These are phyloP conservation scores for Myotis planiceps DNA, from an alignment of 2,797 vertebrate genomes.

Conservation along the genomic window DNA sequence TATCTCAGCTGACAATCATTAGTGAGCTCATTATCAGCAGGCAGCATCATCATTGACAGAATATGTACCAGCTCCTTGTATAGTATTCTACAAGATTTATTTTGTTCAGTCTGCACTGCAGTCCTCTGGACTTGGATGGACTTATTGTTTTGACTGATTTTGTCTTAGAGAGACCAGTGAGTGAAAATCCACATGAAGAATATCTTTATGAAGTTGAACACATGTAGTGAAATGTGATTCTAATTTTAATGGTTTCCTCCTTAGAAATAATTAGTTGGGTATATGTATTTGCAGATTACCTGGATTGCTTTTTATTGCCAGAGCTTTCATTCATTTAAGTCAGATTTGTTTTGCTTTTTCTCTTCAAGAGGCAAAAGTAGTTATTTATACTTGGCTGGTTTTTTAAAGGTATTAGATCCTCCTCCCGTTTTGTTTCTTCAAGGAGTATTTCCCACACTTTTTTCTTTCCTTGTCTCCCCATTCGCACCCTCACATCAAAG, in stretches of 20 bases:
- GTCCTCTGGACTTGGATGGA: not conserved
- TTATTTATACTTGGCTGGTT: not conserved
- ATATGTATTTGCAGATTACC: slow-evolving; percentile 32
- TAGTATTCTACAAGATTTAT: slow-evolving; percentile 15
- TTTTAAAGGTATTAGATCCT: slow-evolving; percentile 17
- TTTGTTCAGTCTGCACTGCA: slow-evolving; percentile 27
- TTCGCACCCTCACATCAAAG: slow-evolving; percentile 6
- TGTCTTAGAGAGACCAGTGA: slow-evolving; percentile 14
- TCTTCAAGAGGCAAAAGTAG: not conserved
- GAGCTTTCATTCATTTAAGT: slow-evolving; percentile 55
- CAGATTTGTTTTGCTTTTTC: slow-evolving; percentile 12
- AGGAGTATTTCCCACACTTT: not conserved
- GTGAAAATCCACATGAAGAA: slow-evolving; percentile 35
- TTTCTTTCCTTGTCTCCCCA: slow-evolving; percentile 16
- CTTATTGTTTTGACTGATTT: slow-evolving; percentile 51
- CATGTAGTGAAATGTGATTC: not conserved
- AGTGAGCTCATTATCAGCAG: slow-evolving; percentile 27
- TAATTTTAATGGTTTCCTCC: slow-evolving; percentile 48
- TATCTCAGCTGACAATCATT: slow-evolving; percentile 22
- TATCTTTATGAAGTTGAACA: slow-evolving; percentile 38
- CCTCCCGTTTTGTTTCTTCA: slow-evolving; percentile 31
- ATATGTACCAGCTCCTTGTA: not conserved
- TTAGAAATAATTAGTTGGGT: slow-evolving; percentile 49
- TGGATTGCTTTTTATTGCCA: slow-evolving; percentile 52
- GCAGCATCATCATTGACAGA: not conserved